Evolutionary conservation across 2,113 vertebrate species (phyloP).

Genomic region (Silurus asotus): DNA sequence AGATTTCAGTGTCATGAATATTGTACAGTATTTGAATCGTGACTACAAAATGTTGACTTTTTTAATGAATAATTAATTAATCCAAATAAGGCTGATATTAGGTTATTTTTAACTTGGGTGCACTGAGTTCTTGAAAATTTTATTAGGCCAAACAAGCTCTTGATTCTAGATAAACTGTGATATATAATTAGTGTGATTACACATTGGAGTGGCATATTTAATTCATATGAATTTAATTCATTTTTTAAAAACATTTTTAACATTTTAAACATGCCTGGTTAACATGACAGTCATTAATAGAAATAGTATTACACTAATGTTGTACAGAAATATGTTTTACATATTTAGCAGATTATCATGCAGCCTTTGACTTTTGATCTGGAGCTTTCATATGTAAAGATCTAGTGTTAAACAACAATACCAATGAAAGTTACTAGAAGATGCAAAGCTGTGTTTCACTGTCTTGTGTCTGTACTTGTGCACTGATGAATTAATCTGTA

Average conservation of each 20-base stretch:
- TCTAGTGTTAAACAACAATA: not conserved
- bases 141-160: not conserved
- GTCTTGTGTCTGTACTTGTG: not conserved
- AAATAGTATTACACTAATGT: too few species aligned
- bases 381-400: not conserved
- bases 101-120: not conserved
- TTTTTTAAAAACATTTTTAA: not conserved
- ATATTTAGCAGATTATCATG: not conserved
- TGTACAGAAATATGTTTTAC: not conserved
- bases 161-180: not conserved
- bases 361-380: not conserved
- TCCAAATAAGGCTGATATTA: not conserved
- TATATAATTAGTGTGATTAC: not conserved
- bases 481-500: not conserved
- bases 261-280: not conserved
- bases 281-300: too few species aligned
- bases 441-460: not conserved
- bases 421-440: not conserved
- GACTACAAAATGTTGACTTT: not conserved
- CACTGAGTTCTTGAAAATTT: not conserved
- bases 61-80: not conserved
- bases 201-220: not conserved
- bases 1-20: not conserved
- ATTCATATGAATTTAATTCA: not conserved
- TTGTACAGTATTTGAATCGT: not conserved